Evolutionary conservation across 2,888 invertebrate species (phyloP), one percentile per base, ranked within the genome.

Genomic region (Taphrorychus bicolor): DNA sequence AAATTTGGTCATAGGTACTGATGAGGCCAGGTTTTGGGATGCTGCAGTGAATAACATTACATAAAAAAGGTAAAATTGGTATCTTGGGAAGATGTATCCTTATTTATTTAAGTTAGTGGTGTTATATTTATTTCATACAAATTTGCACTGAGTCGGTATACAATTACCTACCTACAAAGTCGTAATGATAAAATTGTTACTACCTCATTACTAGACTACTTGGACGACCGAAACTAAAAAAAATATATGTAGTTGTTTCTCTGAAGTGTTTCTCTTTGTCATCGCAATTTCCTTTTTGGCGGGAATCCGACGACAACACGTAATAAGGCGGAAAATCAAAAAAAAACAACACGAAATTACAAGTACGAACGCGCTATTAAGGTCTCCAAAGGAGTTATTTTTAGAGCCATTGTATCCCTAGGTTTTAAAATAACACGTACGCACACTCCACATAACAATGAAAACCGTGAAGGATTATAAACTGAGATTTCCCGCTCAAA

Each of bases 381-480:
- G 63, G 63, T 58, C 51, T 51, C 23, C 42, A 41, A 40, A 19
- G 53, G 59, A 48, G 53, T 22, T 68, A 68, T 68, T 63, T 68
- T 62, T 68, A 68, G 63, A 59, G 53, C 53, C 57, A 64, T 69
- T 69, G 69, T 64, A 63, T 69, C 64, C 64, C 60, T 68, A 53
- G 19, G 53, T 58, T 67, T 61, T 59, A 53, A 68, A 68, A 68
- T 63, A 59, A 52, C 51, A 54, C 49, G 63, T 24, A 69, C 69
- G 64, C 64, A 64, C 69, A 57, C 68, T 62, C 68, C 54, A 54
- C 49, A 45, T 59, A 63, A 66, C 59, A 66, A 68, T 58, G 59
- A 54, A 53, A 62, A 61, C 23, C 51, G 51, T 56, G 48, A 66
- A 66, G 61, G 61, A 67, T 56, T 57, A 66, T 66, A 67, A 58